Base-by-base conservation (phyloP, 2,888 invertebrate species). In the Gandaritis pyraliata region DNA sequence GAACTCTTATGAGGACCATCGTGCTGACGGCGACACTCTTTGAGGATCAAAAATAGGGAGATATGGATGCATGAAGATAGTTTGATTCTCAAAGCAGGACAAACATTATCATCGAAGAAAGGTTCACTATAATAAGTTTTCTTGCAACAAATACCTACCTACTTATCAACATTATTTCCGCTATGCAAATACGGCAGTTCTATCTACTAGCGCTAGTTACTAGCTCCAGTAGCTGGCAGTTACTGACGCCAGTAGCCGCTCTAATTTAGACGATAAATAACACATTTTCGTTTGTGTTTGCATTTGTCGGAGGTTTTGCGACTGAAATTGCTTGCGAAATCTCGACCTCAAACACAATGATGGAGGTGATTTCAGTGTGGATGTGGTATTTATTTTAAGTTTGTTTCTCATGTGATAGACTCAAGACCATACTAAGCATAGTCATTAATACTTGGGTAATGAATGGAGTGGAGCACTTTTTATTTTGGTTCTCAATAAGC, bases 251-350 rank as follows among this genome's bases (percentile, higher is more conserved):
- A 72, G 76, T 80, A 23, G 75, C 80, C 15, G 36, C 5, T 79
- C 83, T 87, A 86, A 87, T 87, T 85, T 83, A 80, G 74, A 82
- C 83, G 87, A 88, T 89, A 89, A 87, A 88, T 87, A 88, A 87
- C 87, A 86, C 86, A 87, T 87, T 88, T 62, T 87, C 81, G 78
- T 81, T 83, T 80, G 80, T 83, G 86, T 88, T 88, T 87, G 86
- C 88, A 87, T 87, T 85, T 78, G 85, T 83, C 85, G 83, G 55
- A 83, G 84, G 51, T 58, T 63, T 84, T 82, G 80, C 81, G 82
- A 81, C 85, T 87, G 88, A 86, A 87, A 88, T 88, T 87, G 86
- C 87, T 86, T 83, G 87, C 85, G 82, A 85, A 88, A 87, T 88
- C 82, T 84, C 80, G 71, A 81, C 81, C 76, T 74, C 73, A 80